A percentile compares a stretch with the other conserved stretches of the same genome.
Conservation (phyloP, 2,888 invertebrate species). For the Gymnocheta viridis region DNA sequence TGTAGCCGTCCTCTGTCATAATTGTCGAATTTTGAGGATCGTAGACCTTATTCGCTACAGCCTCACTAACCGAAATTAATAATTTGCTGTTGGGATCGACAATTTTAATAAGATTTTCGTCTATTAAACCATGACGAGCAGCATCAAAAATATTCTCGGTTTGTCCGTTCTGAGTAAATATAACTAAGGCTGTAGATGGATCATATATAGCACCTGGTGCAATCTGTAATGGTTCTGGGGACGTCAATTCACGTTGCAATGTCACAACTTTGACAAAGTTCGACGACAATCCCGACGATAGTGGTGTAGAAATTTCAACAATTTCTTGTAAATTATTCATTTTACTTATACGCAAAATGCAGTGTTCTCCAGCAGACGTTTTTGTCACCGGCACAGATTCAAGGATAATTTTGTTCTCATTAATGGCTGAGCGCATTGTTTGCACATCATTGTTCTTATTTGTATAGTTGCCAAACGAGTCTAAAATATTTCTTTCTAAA, state of each 20-base stretch:
- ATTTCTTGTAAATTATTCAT: conserved; percentile 88
- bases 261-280: conserved; percentile 82
- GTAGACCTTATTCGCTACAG: conserved; percentile 88
- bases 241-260: conserved; percentile 81
- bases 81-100: conserved; percentile 87
- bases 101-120: conserved; percentile 86
- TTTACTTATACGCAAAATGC: conserved; percentile 88
- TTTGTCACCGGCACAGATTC: conserved; percentile 83
- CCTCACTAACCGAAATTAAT: conserved; percentile 87
- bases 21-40: conserved; percentile 88
- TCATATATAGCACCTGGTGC: conserved; percentile 89
- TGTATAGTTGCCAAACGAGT: conserved; percentile 89
- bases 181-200: conserved; percentile 88
- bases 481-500: conserved; percentile 90
- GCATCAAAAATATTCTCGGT: conserved; percentile 89
- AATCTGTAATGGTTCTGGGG: conserved; percentile 88
- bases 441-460: conserved; percentile 84
- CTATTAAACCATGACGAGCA: conserved; percentile 88
- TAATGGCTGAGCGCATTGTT: conserved; percentile 88
- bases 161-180: conserved; percentile 87
- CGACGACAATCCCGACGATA: conserved; percentile 82
- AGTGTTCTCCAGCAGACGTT: conserved; percentile 82
- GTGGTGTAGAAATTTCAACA: conserved; percentile 86
- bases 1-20: conserved; percentile 85
- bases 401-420: conserved; percentile 85